Evolutionary conservation across 30 jellyfish, hydroid and myxozoan species (phyloP).

Genomic region (Euphysa ruthae): DNA sequence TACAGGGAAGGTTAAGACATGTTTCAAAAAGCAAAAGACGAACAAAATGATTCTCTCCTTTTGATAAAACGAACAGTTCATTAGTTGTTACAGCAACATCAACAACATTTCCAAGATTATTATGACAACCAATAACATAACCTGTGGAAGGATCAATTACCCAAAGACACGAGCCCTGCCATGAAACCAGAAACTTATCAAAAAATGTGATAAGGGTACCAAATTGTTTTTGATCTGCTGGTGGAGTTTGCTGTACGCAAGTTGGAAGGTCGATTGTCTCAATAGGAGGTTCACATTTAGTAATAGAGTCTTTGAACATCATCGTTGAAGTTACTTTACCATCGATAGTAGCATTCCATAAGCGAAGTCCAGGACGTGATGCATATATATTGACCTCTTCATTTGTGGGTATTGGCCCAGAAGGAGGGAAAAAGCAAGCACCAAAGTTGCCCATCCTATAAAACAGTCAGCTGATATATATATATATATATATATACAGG

Average conservation of each 20-base stretch:
- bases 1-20: conserved; percentile 52
- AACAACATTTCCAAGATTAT: conserved; percentile 82
- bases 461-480: too few relatives aligned
- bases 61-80: conserved; percentile 68
- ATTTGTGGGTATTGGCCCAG: conserved; percentile 24
- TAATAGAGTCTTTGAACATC: conserved; percentile 82
- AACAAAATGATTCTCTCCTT: conserved; percentile 62
- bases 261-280: conserved; percentile 66
- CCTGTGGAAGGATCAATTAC: conserved; percentile 86
- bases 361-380: conserved; percentile 95
- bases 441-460: conserved; percentile 94
- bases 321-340: conserved; percentile 86
- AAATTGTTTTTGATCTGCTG: conserved; percentile 68
- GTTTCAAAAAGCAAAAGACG: conserved; percentile 59
- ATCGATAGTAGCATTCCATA: conserved; percentile 89
- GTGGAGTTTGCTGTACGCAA: conserved; percentile 2
- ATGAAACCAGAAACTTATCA: conserved; percentile 49
- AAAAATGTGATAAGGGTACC: conserved; percentile 57
- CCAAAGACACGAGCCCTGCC: conserved; percentile 95
- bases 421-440: conserved; percentile 83
- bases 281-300: conserved; percentile 82
- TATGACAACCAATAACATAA: conserved; percentile 79
- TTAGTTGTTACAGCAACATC: conserved; percentile 53
- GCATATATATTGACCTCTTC: conserved; percentile 57
- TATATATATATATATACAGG: too few relatives aligned